Percentiles rank a stretch among this genome's conserved stretches.
phyloP scores from a whole-genome alignment of 2,888 invertebrate species.

The Thysanoteuthis rhombus region DNA sequence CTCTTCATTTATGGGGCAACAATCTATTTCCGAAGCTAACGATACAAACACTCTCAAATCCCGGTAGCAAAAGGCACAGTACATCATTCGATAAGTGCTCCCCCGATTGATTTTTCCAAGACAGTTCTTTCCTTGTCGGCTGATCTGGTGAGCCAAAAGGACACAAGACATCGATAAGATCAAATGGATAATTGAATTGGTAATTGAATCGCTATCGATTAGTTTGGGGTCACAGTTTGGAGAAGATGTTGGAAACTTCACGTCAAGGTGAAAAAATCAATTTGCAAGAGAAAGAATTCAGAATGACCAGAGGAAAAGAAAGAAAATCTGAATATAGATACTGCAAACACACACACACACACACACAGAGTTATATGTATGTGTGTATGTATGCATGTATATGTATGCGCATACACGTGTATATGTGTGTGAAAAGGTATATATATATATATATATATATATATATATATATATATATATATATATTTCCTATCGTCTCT shows the following conservation, averaged over 20 bases:
- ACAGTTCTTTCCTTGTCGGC: not conserved
- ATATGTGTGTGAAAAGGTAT: too few species aligned
- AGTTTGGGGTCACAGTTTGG: not conserved
- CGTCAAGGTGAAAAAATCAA: conserved; percentile 12
- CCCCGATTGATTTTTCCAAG: not conserved
- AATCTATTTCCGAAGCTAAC: not conserved
- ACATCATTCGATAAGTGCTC: not conserved
- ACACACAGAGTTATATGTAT: not conserved
- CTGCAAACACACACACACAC: not conserved
- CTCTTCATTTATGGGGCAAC: not conserved
- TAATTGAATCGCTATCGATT: not conserved
- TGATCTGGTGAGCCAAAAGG: not conserved
- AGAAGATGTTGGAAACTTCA: not conserved
- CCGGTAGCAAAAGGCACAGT: not conserved
- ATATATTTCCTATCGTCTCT: too few species aligned
- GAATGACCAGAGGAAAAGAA: not conserved
- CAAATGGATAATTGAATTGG: not conserved
- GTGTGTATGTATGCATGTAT: not conserved
- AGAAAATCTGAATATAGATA: not conserved
- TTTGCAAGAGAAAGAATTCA: not conserved
- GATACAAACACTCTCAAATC: not conserved
- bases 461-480: too few species aligned
- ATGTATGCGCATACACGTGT: too few species aligned
- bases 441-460: too few species aligned
- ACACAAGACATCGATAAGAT: not conserved